A percentile compares a stretch with the other conserved stretches of the same genome.
Evolutionary conservation across 1,140 invertebrate genomes (phyloP).

Genomic region (Linepithema humile): DNA sequence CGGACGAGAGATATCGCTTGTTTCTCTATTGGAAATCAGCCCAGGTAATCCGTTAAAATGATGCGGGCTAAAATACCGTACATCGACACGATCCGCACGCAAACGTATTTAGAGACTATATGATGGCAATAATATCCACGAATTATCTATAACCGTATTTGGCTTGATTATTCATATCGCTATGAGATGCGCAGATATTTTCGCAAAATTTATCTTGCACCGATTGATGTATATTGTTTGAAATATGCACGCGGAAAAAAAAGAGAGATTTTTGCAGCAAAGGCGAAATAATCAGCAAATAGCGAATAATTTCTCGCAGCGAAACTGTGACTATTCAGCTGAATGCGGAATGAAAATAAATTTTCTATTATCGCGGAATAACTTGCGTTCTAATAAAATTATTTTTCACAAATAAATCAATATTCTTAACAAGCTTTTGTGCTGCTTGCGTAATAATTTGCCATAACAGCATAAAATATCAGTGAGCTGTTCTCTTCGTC

Average conservation of each 20-base stretch:
- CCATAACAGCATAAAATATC: not conserved
- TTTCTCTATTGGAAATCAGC: slow-evolving; percentile 54
- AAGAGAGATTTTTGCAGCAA: not conserved
- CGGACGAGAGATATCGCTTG: slow-evolving; percentile 33
- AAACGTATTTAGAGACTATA: slow-evolving; percentile 35
- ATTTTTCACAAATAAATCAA: not conserved
- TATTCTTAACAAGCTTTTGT: not conserved
- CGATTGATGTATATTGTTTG: not conserved
- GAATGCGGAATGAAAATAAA: not conserved
- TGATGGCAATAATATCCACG: slow-evolving; percentile 10
- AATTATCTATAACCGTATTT: slow-evolving; percentile 33
- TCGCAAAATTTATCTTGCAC: slow-evolving; percentile 11
- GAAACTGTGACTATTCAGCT: not conserved
- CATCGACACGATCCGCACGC: not conserved
- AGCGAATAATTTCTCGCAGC: not conserved
- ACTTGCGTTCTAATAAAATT: not conserved
- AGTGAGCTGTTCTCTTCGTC: not conserved
- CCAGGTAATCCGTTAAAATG: slow-evolving; percentile 48
- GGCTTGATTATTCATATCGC: not conserved
- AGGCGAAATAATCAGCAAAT: not conserved
- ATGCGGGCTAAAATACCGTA: slow-evolving; percentile 44
- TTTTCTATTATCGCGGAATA: not conserved
- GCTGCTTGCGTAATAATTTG: not conserved
- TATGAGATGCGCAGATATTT: slow-evolving; percentile 6
- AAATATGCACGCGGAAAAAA: not conserved